phyloP scores from a whole-genome alignment of 2,797 vertebrate genomes.

The Ciconia nigra region DNA sequence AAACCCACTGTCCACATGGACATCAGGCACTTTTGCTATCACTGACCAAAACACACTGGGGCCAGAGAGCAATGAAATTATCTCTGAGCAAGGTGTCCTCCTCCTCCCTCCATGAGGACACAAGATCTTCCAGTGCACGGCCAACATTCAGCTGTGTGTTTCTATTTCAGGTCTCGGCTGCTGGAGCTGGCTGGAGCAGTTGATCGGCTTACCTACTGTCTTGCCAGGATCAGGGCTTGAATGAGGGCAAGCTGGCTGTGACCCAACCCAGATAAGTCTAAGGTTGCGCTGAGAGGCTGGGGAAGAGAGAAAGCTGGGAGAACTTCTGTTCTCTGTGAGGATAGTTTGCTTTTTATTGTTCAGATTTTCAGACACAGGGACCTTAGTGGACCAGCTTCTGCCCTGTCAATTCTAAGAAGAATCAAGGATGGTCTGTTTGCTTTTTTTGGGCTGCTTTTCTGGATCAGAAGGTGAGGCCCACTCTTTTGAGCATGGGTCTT shows the following conservation, averaged over 20 bases:
- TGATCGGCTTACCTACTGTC: slow-evolving; percentile 36
- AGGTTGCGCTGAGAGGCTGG: neutral
- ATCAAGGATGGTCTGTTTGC: neutral
- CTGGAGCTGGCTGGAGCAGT: neutral
- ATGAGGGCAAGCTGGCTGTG: slow-evolving; percentile 45
- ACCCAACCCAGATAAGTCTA: neutral
- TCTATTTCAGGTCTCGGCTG: slow-evolving; percentile 1
- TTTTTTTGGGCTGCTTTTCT: neutral
- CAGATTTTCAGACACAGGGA: neutral
- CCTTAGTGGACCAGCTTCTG: neutral
- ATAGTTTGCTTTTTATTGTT: neutral
- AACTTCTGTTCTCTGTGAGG: neutral
- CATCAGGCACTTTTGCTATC: neutral
- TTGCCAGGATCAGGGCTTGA: slow-evolving; percentile 31
- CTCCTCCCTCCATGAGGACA: neutral
- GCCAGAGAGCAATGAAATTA: neutral
- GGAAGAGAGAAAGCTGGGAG: neutral
- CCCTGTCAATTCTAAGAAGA: neutral
- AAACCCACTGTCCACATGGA: rapidly evolving
- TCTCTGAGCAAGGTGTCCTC: neutral
- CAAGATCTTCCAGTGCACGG: neutral
- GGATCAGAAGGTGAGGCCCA: neutral
- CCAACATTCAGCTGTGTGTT: neutral
- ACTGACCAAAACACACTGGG: neutral
- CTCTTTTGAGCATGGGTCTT: neutral